Evolutionary conservation across 1,140 invertebrate genomes (phyloP).

Genomic region (Hycleus phaleratus): DNA sequence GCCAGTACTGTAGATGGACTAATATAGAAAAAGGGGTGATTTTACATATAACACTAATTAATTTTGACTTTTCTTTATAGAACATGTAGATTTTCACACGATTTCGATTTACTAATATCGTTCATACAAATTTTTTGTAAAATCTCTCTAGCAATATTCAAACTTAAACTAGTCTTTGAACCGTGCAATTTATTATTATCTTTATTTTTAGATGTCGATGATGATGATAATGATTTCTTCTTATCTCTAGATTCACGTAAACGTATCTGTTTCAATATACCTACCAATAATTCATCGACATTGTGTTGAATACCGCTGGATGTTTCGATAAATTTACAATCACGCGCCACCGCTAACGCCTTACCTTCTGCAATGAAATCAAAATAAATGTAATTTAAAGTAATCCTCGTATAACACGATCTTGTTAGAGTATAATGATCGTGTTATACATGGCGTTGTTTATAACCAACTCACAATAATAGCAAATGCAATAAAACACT

Average conservation of each 20-base stretch:
- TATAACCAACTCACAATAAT: too few species aligned
- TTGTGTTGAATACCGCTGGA: slow-evolving; percentile 87
- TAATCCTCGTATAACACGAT: too few species aligned
- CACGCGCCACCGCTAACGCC: slow-evolving; percentile 70
- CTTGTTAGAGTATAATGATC: too few species aligned
- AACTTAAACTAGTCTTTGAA: slow-evolving; percentile 61
- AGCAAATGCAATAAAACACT: too few species aligned
- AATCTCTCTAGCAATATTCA: slow-evolving; percentile 69
- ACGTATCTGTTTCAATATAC: slow-evolving; percentile 77
- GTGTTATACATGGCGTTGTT: too few species aligned
- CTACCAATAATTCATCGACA: slow-evolving; percentile 83
- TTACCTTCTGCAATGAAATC: slow-evolving; percentile 72
- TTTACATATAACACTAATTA: too few species aligned
- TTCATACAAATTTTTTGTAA: slow-evolving; percentile 80
- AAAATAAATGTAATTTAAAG: not conserved
- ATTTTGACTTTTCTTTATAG: not conserved
- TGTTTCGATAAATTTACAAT: slow-evolving; percentile 89
- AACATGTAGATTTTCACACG: slow-evolving; percentile 78
- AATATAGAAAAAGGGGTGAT: too few species aligned
- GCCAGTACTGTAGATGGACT: too few species aligned
- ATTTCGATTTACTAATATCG: slow-evolving; percentile 80
- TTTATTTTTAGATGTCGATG: slow-evolving; percentile 36
- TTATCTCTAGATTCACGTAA: slow-evolving; percentile 62
- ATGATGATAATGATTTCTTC: slow-evolving; percentile 24
- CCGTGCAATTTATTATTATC: slow-evolving; percentile 48